Base-by-base conservation (phyloP, 1,140 invertebrate species). In the Drosophila repleta region DNA sequence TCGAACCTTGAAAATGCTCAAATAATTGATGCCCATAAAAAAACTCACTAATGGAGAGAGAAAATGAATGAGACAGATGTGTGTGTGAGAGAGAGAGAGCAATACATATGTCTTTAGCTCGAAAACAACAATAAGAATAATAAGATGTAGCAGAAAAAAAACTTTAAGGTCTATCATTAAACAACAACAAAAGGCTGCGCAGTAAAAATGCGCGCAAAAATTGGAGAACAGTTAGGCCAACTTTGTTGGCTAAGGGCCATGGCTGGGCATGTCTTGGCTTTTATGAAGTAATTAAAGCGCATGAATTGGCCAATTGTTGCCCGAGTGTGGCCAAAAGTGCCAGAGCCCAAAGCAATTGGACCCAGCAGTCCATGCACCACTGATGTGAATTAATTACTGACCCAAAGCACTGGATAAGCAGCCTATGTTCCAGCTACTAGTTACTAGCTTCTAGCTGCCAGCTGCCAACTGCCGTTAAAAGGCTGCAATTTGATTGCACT, bases 201-300 rank as follows among this genome's bases (percentile, higher is more conserved):
- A 68, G 53, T 67, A 41, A 39, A 83, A 75, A 78, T 70, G 24
- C 52, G 77, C 74, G 76, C 76, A 77, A 81, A 71, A 81, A 71
- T 85, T 32, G 53, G 43, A 64, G 56, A 76, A 76, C 74, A 74
- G 74, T 76, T 76, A 76, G 69, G 18, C 46, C 29, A 58, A 51
- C 29, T 56, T 63, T 45, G 39, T 24, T 68, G 62, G 65, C 79
- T 58, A 65, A 60, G 24, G 70, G 76, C 78, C 70, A 74, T 55
- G 51, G 26, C 53, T n/a, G 13, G 46, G 5, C 48, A 61, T 67
- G 55, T 70, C 65, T 77, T 68, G 63, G 60, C 60, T 76, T 76
- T 82, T 88, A 87, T 87, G 76, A 88, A 87, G 82, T 87, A 87
- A 87, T 87, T 87, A 88, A 87, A 87, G 82, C 78, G 83, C 82